phyloP scores from a whole-genome alignment of 2,888 invertebrate genomes.

The Cheiracanthium punctorium region DNA sequence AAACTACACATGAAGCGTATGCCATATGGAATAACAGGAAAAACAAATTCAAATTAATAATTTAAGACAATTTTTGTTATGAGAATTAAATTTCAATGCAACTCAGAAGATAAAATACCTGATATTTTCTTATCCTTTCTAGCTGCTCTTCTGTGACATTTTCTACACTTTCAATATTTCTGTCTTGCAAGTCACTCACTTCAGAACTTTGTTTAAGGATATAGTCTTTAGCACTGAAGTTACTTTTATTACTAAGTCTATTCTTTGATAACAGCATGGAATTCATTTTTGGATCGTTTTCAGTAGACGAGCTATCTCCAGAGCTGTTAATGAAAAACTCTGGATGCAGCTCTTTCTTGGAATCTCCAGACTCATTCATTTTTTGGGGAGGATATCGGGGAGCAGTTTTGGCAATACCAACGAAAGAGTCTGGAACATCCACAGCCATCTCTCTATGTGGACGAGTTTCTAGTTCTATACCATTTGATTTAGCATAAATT shows the following conservation, averaged over 20 bases:
- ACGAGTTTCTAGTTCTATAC: conserved; percentile 34
- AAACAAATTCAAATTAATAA: too few species aligned
- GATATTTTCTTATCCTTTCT: conserved; percentile 93
- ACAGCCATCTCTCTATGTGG: conserved; percentile 97
- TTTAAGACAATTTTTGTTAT: too few species aligned
- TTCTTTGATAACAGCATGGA: conserved; percentile 11
- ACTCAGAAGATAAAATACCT: too few species aligned
- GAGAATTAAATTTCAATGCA: too few species aligned
- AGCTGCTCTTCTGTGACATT: conserved; percentile 83
- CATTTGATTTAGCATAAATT: conserved; percentile 14
- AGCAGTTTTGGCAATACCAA: conserved; percentile 91
- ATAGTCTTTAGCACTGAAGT: conserved; percentile 18
- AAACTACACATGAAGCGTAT: too few species aligned
- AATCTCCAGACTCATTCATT: conserved; percentile 31
- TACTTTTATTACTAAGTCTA: conserved; percentile 20
- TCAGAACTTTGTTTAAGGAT: conserved; percentile 22
- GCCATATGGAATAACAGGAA: too few species aligned
- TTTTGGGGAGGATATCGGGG: conserved; percentile 82
- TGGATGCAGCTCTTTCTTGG: conserved; percentile 35
- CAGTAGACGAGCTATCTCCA: conserved; percentile 54
- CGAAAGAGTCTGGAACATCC: conserved; percentile 96
- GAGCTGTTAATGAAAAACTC: conserved; percentile 65
- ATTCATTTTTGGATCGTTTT: conserved; percentile 43
- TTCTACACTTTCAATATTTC: conserved; percentile 1
- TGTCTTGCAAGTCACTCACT: conserved; percentile 11